These are phyloP conservation scores for Vireo altiloquus DNA, from an alignment of 2,113 vertebrate species.

Conservation along the genomic window DNA sequence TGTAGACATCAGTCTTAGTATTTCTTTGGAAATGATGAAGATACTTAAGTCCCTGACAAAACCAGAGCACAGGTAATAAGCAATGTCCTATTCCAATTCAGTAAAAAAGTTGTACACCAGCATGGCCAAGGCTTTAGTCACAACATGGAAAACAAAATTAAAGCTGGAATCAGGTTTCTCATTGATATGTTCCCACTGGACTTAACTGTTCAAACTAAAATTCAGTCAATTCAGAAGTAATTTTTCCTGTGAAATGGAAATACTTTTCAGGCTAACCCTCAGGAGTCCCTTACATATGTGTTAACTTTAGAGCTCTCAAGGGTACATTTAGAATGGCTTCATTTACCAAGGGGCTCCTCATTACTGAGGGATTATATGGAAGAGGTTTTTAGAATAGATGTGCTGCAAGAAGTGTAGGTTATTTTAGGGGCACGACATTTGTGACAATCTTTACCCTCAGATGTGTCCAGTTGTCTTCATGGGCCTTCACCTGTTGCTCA, in stretches of 20 bases:
- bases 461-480: neutral
- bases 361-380: neutral
- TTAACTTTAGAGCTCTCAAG: neutral
- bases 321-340: neutral
- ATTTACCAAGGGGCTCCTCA: neutral
- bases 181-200: neutral
- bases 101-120: neutral
- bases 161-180: neutral
- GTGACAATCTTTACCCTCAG: neutral
- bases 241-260: neutral
- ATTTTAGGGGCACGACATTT: neutral
- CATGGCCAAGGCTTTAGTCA: neutral
- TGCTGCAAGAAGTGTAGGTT: neutral
- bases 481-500: neutral
- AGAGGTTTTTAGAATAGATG: neutral
- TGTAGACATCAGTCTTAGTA: neutral
- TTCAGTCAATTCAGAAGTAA: neutral
- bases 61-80: neutral
- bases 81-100: neutral
- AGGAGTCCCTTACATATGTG: neutral
- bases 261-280: neutral
- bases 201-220: neutral
- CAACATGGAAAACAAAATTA: neutral
- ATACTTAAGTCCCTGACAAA: neutral
- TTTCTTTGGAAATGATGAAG: neutral